A percentile compares a stretch with the other conserved stretches of the same genome.
phyloP scores from a whole-genome alignment of 2,888 invertebrate genomes.

The Prosapia bicincta region DNA sequence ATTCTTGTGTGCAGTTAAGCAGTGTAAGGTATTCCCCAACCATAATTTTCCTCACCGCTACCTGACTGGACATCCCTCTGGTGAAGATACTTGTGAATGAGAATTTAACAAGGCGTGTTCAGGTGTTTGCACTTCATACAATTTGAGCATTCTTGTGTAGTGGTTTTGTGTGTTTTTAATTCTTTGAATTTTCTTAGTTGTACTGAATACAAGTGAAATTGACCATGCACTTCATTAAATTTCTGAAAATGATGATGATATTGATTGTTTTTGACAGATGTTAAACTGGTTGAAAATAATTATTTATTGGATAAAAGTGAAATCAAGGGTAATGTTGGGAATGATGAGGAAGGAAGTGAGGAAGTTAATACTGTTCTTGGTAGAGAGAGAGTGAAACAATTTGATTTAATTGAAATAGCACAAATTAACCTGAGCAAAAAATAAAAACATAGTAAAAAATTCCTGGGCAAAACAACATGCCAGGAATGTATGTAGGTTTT shows the following conservation, averaged over 20 bases:
- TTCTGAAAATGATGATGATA: conserved; percentile 6
- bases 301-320: conserved; percentile 5
- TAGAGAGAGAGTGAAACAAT: conserved; percentile 9
- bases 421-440: neutral
- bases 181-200: conserved; percentile 3
- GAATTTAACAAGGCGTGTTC: no score
- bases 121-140: no score
- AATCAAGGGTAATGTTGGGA: neutral
- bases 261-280: neutral
- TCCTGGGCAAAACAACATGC: conserved; percentile 7
- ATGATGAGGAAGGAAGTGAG: neutral
- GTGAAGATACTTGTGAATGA: no score
- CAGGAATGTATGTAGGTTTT: conserved; percentile 9
- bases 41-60: no score
- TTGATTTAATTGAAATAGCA: conserved; percentile 4
- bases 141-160: no score
- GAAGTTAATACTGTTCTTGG: conserved; percentile 3
- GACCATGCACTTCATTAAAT: neutral
- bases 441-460: neutral
- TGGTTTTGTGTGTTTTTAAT: neutral
- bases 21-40: no score
- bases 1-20: no score
- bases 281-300: conserved; percentile 7
- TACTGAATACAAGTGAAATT: neutral
- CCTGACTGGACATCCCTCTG: no score